phyloP scores from a whole-genome alignment of 2,113 vertebrate species.

The Erythrolamprus reginae region DNA sequence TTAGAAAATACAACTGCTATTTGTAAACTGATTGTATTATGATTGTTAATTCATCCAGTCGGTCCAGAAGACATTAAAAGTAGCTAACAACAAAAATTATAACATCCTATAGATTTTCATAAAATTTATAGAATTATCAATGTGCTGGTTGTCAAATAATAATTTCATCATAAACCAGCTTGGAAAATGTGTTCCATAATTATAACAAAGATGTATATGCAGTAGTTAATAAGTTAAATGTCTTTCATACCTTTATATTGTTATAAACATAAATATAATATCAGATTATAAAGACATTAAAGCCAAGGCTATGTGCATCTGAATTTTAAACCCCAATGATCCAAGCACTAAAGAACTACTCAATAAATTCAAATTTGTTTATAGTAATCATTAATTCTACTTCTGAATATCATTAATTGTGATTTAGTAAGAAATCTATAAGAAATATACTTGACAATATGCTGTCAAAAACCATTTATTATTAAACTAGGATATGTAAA shows the following conservation, averaged over 20 bases:
- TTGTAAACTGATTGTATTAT: not conserved
- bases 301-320: not conserved
- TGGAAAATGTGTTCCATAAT: not conserved
- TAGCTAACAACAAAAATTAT: not conserved
- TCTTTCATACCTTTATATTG: too few relatives aligned
- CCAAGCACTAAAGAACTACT: not conserved
- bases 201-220: not conserved
- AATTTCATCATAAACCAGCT: not conserved
- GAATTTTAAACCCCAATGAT: not conserved
- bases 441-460: too few relatives aligned
- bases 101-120: not conserved
- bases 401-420: not conserved
- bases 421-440: not conserved
- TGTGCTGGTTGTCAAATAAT: not conserved
- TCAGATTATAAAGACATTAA: not conserved
- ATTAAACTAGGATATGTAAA: not conserved
- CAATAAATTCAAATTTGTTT: not conserved
- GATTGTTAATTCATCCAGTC: not conserved
- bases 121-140: not conserved
- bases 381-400: not conserved
- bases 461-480: not conserved
- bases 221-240: not conserved
- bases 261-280: not conserved
- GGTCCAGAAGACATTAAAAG: not conserved
- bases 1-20: not conserved